Percentiles rank a stretch among this genome's conserved stretches.
Evolutionary conservation across 2,113 vertebrate genomes (phyloP).

Genomic region (Hippocampus barbouri): DNA sequence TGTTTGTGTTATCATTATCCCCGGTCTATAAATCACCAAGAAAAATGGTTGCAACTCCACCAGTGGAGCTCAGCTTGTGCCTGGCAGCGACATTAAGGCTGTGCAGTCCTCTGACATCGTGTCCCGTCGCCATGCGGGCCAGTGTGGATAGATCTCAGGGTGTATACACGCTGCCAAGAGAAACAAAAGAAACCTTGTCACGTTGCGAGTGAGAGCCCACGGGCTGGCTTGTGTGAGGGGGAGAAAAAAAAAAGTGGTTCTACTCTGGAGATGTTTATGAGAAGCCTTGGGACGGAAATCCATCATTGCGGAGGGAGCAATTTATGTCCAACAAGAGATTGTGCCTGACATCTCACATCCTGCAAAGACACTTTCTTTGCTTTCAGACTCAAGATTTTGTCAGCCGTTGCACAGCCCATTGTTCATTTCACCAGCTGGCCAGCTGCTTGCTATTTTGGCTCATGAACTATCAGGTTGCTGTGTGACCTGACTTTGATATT

Average conservation of each 20-base stretch:
- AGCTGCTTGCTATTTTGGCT: conserved; percentile 15
- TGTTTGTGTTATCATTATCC: conserved; percentile 53
- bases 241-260: conserved; percentile 13
- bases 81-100: conserved; percentile 56
- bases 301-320: conserved; percentile 54
- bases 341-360: conserved; percentile 49
- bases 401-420: not conserved
- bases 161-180: conserved; percentile 41
- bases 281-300: conserved; percentile 63
- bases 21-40: conserved; percentile 64
- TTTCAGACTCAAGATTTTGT: conserved; percentile 22
- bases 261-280: conserved; percentile 57
- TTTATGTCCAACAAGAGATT: conserved; percentile 52
- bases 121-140: conserved; percentile 41
- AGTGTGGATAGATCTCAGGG: conserved; percentile 43
- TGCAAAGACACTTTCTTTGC: conserved; percentile 27
- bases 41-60: conserved; percentile 39
- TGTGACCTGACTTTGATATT: conserved; percentile 32
- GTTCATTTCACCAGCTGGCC: conserved; percentile 5
- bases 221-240: conserved; percentile 44
- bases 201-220: conserved; percentile 48
- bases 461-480: conserved; percentile 11
- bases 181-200: conserved; percentile 69
- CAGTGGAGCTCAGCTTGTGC: conserved; percentile 43
- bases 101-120: conserved; percentile 55